A percentile compares a stretch with the other conserved stretches of the same genome.
phyloP scores from a whole-genome alignment of 2,888 invertebrate genomes.

The Ennomos fuscantarius region DNA sequence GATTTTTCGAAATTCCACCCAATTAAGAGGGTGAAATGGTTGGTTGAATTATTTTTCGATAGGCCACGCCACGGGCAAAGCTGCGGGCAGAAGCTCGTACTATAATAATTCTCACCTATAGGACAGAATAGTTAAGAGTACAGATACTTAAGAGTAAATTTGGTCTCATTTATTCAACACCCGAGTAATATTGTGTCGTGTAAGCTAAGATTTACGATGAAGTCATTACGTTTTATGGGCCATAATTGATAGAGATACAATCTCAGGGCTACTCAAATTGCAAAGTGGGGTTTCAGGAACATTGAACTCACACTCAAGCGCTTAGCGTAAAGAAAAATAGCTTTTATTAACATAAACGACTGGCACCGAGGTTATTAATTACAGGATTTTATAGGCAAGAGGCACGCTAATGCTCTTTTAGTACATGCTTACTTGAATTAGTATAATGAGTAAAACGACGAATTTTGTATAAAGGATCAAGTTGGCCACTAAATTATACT shows the following conservation, averaged over 20 bases:
- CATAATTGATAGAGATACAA: slow-evolving; percentile 83
- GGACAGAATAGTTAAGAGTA: too few relatives aligned
- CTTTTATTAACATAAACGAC: slow-evolving; percentile 69
- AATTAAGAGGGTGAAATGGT: too few relatives aligned
- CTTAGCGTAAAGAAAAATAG: slow-evolving; percentile 77
- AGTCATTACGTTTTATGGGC: slow-evolving; percentile 83
- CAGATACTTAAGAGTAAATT: slow-evolving; percentile 53
- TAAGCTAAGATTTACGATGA: slow-evolving; percentile 82
- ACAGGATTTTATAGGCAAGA: slow-evolving; percentile 69
- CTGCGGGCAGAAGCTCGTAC: too few relatives aligned
- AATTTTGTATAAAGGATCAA: too few relatives aligned
- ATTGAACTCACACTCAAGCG: slow-evolving; percentile 64
- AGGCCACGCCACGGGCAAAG: too few relatives aligned
- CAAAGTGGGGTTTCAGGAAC: slow-evolving; percentile 76
- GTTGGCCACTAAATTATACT: too few relatives aligned
- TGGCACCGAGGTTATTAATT: slow-evolving; percentile 78
- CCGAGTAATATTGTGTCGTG: slow-evolving; percentile 80
- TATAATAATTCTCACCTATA: too few relatives aligned
- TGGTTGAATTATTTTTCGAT: too few relatives aligned
- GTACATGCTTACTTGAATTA: slow-evolving; percentile 53
- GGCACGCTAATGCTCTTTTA: slow-evolving; percentile 67
- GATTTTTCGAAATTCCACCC: too few relatives aligned
- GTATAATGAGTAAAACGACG: too few relatives aligned
- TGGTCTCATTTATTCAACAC: slow-evolving; percentile 79
- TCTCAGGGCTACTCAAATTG: slow-evolving; percentile 77